Percentiles rank a stretch among this genome's conserved stretches.
These are phyloP conservation scores for Agrypnia vestita DNA, from an alignment of 1,140 invertebrate genomes.

Conservation along the genomic window DNA sequence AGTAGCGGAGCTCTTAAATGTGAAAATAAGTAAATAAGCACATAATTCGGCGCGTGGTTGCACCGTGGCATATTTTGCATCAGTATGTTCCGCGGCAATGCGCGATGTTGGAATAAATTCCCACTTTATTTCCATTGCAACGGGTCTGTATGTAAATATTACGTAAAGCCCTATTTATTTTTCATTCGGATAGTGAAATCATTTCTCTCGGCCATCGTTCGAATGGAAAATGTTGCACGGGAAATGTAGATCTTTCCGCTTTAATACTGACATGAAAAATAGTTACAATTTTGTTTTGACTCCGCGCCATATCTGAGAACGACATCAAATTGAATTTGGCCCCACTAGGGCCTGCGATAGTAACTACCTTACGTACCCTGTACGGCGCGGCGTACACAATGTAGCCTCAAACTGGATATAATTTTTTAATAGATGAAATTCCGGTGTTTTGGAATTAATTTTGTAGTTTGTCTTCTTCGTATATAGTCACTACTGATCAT, in stretches of 20 bases:
- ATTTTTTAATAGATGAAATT: too few species aligned
- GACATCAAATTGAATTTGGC: conserved; percentile 61
- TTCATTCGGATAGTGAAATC: conserved; percentile 14
- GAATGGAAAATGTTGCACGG: conserved; percentile 22
- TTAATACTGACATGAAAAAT: conserved; percentile 42
- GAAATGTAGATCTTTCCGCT: conserved; percentile 36
- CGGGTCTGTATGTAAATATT: background rate
- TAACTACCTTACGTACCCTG: too few species aligned
- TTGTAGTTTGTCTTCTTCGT: too few species aligned
- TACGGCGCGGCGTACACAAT: too few species aligned
- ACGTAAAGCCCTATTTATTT: conserved; percentile 13
- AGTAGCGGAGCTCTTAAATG: too few species aligned
- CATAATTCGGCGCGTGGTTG: too few species aligned
- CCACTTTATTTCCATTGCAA: conserved; percentile 3
- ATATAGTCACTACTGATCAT: too few species aligned
- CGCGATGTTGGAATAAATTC: conserved; percentile 9
- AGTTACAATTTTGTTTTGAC: conserved; percentile 44
- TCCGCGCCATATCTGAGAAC: conserved; percentile 54
- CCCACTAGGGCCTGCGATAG: background rate
- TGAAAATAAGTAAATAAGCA: too few species aligned
- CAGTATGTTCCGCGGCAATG: background rate
- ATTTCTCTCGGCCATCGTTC: conserved; percentile 30
- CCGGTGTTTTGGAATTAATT: too few species aligned
- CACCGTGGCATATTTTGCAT: background rate
- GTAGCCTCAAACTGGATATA: too few species aligned